Evolutionary conservation across 2,113 vertebrate species (phyloP), one percentile per base, ranked within the genome.

Genomic region (Myiopsitta monachus): DNA sequence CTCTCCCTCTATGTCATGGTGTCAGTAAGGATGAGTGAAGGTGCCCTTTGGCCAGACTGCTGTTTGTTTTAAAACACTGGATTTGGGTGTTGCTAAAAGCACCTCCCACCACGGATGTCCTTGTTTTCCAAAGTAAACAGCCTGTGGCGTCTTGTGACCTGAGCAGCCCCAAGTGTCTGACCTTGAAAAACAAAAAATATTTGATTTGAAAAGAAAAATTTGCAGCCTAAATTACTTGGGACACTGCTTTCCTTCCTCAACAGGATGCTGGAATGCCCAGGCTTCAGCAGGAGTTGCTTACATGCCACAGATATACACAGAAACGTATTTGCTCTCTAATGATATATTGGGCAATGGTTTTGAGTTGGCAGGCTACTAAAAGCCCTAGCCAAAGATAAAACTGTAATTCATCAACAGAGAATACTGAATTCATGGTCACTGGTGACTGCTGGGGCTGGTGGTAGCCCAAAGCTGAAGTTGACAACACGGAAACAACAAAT

Each of bases 41-140:
- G 44, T 86, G 95, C 92, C 87, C 94, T 96, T 92, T 94, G 87
- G 82, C 91, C 94, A 92, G 66, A 44, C 61, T 47, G 51, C 47
- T 95, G 79, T 96, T 94, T 86, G 91, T 38, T 94, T 96, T 90
- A 92, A 85, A 94, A 91, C 1, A 3, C 44, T 74, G 68, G 72
- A 63, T 90, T 86, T 83, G 87, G 74, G 54, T 96, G 91, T 79
- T 94, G 67, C 87, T 91, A 76, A 87, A 91, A 89, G 80, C 87
- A 88, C 82, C 87, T 88, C 95, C 94, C 76, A 88, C 85, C 4
- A 14, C 12, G 11, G 81, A 85, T 82, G 83, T 75, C 87, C 73
- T 94, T 94, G 87, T 96, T 96, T 96, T 94, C 83, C 93, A 96
- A 96, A 92, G 85, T 66, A 94, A 96, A 96, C 84, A 84, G 52